Evolutionary conservation across 1,140 invertebrate genomes (phyloP).

Genomic region (Neuroterus valhalla): DNA sequence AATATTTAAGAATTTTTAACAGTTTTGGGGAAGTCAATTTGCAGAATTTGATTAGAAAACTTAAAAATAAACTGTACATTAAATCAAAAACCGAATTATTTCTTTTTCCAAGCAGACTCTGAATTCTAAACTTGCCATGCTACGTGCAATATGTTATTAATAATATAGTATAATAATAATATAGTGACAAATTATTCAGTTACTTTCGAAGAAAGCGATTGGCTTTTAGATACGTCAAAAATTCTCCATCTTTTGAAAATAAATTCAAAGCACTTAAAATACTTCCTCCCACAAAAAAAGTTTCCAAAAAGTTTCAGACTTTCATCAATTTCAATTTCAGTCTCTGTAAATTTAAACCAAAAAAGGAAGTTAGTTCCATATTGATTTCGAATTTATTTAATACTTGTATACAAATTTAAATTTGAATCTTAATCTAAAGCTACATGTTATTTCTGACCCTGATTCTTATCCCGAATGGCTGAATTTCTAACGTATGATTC

Average conservation of each 20-base stretch:
- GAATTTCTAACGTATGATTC: background rate
- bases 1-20: conserved; percentile 2
- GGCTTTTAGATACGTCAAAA: background rate
- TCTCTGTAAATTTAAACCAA: background rate
- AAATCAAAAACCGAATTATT: background rate
- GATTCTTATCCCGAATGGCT: background rate
- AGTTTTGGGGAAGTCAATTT: no score
- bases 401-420: background rate
- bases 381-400: no score
- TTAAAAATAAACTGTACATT: no score
- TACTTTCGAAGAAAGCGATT: conserved; percentile 4
- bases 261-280: background rate
- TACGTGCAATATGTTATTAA: background rate
- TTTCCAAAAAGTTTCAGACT: conserved; percentile 11
- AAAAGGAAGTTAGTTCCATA: no score
- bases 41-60: no score
- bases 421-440: background rate
- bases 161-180: background rate
- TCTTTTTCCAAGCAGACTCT: background rate
- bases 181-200: background rate
- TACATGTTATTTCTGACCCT: conserved; percentile 20
- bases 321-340: conserved; percentile 13
- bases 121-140: background rate
- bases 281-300: background rate
- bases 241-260: no score